Conservation (phyloP, 2,888 invertebrate species). For the Rhabditoides inermis region DNA sequence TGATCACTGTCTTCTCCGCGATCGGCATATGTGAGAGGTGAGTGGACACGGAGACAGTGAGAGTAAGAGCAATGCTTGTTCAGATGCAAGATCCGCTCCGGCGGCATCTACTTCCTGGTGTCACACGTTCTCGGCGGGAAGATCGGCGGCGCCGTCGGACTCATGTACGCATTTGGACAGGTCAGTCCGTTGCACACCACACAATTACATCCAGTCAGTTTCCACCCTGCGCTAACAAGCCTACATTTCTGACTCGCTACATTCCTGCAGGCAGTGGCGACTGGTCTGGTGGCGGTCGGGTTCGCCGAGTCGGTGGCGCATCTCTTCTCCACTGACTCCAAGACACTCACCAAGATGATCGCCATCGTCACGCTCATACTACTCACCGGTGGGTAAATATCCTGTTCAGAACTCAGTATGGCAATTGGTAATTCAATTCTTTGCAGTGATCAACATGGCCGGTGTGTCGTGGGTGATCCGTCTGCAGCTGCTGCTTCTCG, state of each 20-base stretch:
- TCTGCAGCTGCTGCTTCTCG: slow-evolving; percentile 77
- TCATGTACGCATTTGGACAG: slow-evolving; percentile 92
- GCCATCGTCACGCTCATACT: slow-evolving; percentile 78
- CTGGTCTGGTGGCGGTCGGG: slow-evolving; percentile 87
- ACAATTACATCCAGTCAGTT: not conserved
- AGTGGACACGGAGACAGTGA: too few relatives aligned
- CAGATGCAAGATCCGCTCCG: too few relatives aligned
- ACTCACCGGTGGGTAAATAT: slow-evolving; percentile 57
- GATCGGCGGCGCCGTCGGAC: slow-evolving; percentile 81
- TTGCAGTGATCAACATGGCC: slow-evolving; percentile 75
- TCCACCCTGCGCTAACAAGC: not conserved
- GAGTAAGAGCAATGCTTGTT: too few relatives aligned
- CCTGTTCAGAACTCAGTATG: not conserved
- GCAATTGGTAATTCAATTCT: too few relatives aligned
- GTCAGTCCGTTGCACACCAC: slow-evolving; percentile 57
- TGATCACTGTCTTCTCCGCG: slow-evolving; percentile 84
- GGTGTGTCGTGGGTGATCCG: slow-evolving; percentile 97
- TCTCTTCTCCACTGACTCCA: slow-evolving; percentile 64
- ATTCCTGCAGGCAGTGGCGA: slow-evolving; percentile 75
- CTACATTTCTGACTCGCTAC: not conserved
- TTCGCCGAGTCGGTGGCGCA: slow-evolving; percentile 92
- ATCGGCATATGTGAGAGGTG: slow-evolving; percentile 80
- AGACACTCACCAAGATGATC: slow-evolving; percentile 76
- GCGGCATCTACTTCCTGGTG: slow-evolving; percentile 90
- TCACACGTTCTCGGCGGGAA: slow-evolving; percentile 86